phyloP scores from a whole-genome alignment of 2,113 vertebrate genomes.

The Diadophis punctatus region DNA sequence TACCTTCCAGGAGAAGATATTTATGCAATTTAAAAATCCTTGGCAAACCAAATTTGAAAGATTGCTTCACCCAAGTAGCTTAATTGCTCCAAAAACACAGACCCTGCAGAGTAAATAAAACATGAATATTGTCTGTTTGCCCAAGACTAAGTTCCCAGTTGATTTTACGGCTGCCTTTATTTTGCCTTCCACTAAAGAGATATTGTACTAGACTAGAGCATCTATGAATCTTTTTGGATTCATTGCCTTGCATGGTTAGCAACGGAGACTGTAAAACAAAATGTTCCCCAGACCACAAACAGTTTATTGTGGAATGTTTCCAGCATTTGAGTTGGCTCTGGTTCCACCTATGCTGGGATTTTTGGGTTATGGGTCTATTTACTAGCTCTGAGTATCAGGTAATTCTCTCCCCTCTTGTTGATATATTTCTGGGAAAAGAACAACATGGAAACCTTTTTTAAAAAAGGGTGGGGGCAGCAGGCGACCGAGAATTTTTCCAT shows the following conservation, averaged over 20 bases:
- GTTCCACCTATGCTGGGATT: neutral
- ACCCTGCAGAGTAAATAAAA: neutral
- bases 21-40: neutral
- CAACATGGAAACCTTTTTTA: neutral
- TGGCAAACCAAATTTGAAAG: neutral
- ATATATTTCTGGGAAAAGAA: neutral
- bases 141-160: neutral
- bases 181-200: neutral
- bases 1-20: neutral
- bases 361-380: neutral
- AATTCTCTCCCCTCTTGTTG: neutral
- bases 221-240: neutral
- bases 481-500: neutral
- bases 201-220: neutral
- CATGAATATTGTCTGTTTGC: neutral
- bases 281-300: neutral
- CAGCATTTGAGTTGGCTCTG: neutral
- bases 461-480: neutral
- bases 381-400: neutral
- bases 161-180: neutral
- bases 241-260: neutral
- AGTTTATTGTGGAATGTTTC: neutral
- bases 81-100: neutral
- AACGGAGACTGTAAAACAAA: neutral
- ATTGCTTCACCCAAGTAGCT: neutral